Percentiles rank a stretch among this genome's conserved stretches.
These are phyloP conservation scores for Hydra vulgaris DNA, from an alignment of 30 jellyfish, hydroid and myxozoan genomes.

Conservation along the genomic window DNA sequence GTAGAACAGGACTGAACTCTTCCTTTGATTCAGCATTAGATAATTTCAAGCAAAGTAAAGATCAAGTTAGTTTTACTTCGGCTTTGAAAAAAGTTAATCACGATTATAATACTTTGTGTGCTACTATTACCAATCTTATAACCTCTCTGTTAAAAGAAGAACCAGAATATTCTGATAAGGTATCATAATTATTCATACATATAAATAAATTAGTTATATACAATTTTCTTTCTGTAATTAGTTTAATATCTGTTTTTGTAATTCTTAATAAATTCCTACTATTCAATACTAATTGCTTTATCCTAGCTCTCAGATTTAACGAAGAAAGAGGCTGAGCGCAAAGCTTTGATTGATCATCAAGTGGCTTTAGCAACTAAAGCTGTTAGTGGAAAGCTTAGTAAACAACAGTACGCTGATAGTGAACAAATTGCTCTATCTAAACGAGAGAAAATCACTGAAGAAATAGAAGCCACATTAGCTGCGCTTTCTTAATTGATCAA, in stretches of 20 bases:
- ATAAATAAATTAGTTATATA: background rate
- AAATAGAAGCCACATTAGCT: constrained; percentile 50
- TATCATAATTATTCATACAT: background rate
- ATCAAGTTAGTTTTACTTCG: constrained; percentile 37
- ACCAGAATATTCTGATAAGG: constrained; percentile 67
- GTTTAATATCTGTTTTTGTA: background rate
- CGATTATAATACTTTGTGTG: constrained; percentile 41
- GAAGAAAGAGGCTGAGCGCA: constrained; percentile 70
- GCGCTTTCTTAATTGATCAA: constrained; percentile 15
- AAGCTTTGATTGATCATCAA: constrained; percentile 55
- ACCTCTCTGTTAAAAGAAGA: constrained; percentile 59
- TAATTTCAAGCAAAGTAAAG: constrained; percentile 58
- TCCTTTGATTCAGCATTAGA: constrained; percentile 48
- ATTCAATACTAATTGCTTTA: background rate
- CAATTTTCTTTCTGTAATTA: too few relatives aligned
- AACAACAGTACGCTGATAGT: constrained; percentile 74
- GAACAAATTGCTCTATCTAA: constrained; percentile 44
- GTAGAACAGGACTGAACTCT: constrained; percentile 34
- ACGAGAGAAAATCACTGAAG: constrained; percentile 69
- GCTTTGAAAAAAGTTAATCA: constrained; percentile 46
- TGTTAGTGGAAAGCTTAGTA: constrained; percentile 64
- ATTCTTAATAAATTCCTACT: background rate
- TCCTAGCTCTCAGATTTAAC: constrained; percentile 69
- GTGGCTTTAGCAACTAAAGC: constrained; percentile 56
- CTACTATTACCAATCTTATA: constrained; percentile 27